Evolutionary conservation across 2,113 vertebrate genomes (phyloP), one percentile per base, ranked within the genome.

Genomic region (Stomatorhinus ivindoensis): DNA sequence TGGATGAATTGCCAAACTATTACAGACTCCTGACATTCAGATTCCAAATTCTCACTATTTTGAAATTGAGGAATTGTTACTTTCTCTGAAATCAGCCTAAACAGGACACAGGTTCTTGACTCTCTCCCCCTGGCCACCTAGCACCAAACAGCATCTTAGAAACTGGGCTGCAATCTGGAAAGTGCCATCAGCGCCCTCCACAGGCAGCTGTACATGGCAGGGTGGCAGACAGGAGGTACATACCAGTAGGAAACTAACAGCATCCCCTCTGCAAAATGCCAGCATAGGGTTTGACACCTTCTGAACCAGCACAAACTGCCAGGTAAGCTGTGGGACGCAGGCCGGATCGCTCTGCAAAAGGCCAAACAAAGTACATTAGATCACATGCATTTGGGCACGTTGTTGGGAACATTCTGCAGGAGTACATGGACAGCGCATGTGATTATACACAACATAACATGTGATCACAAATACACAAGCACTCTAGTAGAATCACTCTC

Each of bases 231-330:
- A 82, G 42, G 3, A 90, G 4, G 19, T 2, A 87, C 93, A 94
- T 94, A 99, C 98, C 96, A 98, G 92, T 2, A 99, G 97, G 89
- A 99, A 99, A 92, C 99, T 97, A 89, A 99, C 96, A 0, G 97
- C 95, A 0, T 99, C 97, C 91, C 98, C 98, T 95, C 98, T 97
- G 89, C 98, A 99, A 91, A 99, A 99, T 0, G 98, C 98, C 88
- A 99, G 97, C 94, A 99, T 94, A 3, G 98, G 98, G 90, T 98
- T 98, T 91, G 98, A 95, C 0, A 92, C 96, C 93, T 95, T 97
- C 95, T 98, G 97, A 21, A 96, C 96, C 0, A 97, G 96, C 91
- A 98, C 97, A 83, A 99, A 99, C 92, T 99, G 97, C 98, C 98
- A 99, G 0, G 98, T 97, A 91, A 99, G 93, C 93, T 99, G 94